Evolutionary conservation across 1,140 invertebrate genomes (phyloP).

Genomic region (Mesaphorura yosii): DNA sequence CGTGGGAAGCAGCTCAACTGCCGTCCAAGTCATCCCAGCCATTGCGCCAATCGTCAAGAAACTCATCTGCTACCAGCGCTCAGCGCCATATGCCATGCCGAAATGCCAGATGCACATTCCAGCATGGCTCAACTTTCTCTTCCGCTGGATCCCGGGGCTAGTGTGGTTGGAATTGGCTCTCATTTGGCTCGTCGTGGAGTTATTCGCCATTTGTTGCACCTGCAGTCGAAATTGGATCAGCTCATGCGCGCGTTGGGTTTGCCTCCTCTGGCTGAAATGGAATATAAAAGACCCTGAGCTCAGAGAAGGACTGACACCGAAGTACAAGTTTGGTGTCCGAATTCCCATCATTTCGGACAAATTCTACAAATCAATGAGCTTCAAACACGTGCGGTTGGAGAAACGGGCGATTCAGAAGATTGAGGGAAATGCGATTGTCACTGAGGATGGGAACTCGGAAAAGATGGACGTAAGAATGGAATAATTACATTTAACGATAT

Average conservation of each 20-base stretch:
- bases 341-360: not conserved
- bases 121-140: not conserved
- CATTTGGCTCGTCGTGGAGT: not conserved
- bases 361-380: not conserved
- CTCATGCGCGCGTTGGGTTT: too few species aligned
- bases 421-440: not conserved
- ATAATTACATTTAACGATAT: too few species aligned
- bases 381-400: not conserved
- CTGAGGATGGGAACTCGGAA: not conserved
- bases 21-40: constrained; percentile 20
- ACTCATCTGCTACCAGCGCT: constrained; percentile 19
- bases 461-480: not conserved
- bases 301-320: too few species aligned
- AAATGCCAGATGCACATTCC: not conserved
- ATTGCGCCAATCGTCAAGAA: constrained; percentile 17
- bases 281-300: too few species aligned
- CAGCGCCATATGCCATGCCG: constrained; percentile 7
- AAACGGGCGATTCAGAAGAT: not conserved
- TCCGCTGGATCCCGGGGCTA: not conserved
- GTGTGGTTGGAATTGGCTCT: not conserved
- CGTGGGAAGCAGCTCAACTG: constrained; percentile 19
- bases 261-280: too few species aligned
- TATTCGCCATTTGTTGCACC: too few species aligned
- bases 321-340: too few species aligned
- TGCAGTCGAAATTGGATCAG: too few species aligned